Evolutionary conservation across 2,888 invertebrate genomes (phyloP), one percentile per base, ranked within the genome.

Genomic region (Flexamia atlantica): DNA sequence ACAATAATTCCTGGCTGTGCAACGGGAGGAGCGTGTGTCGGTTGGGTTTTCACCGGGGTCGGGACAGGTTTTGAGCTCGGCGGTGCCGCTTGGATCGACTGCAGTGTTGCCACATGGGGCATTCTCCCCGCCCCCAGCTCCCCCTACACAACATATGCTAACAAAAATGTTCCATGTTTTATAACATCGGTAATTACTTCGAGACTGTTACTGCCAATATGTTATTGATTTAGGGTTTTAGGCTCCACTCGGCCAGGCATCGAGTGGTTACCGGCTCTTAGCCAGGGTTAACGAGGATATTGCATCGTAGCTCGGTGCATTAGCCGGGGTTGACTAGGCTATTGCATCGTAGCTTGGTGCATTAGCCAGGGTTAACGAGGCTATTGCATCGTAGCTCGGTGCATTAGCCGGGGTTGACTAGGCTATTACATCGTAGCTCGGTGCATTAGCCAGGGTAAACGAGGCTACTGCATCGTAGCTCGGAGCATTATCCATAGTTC

Each of bases 141-240:
- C 17, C 72, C 5, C 17, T 28, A 7, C 79, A 30, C 79, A 57
- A 30, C 53, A 79, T 57, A 50, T 79, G 79, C 79, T 79, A 79
- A 79, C 79, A 79, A 79, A 79, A 79, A 79, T 79, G 79, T 79
- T 79, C 36, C 79, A 79, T 79, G 79, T 79, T 79, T 79, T 79
- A 79, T 57, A 79, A 79, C 79, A 36, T 32, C 17, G 57, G 79
- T 79, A 79, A 79, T 79, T 57, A 79, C 36, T 17, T 20, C 1
- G 57, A 1, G 79, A 79, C 79, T 28, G 53, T 79, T 79, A 79
- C 36, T 57, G 79, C 50, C 57, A 20, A 50, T 79, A 79, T 79
- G 57, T 79, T 79, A 79, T 79, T 79, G 79, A 79, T 79, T 79
- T 50, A 79, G 50, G 28, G 64, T 64, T 25, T 64, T 64, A 20